These are phyloP conservation scores for Oxytorus armatus DNA, from an alignment of 2,888 invertebrate species.

Conservation along the genomic window DNA sequence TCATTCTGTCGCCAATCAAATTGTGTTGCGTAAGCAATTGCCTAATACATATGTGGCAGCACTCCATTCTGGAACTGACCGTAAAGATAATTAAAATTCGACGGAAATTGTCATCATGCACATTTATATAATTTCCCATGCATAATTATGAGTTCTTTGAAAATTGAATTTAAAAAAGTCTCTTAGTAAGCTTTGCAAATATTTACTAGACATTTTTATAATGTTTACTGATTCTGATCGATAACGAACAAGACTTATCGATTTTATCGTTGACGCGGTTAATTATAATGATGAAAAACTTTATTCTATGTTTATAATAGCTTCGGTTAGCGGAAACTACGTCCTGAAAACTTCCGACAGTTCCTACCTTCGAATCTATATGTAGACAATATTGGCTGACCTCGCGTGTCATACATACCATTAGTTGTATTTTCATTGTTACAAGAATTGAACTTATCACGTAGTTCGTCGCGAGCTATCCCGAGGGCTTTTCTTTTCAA, in stretches of 20 bases:
- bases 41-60: background rate
- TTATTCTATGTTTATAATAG: background rate
- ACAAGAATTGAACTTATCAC: background rate
- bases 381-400: background rate
- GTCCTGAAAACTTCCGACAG: conserved; percentile 10
- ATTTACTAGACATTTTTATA: too few relatives aligned
- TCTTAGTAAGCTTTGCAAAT: too few relatives aligned
- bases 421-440: conserved; percentile 1
- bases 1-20: background rate
- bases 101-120: background rate
- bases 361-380: background rate
- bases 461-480: background rate
- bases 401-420: background rate
- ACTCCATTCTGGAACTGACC: background rate
- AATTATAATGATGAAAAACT: too few relatives aligned
- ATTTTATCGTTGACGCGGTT: too few relatives aligned
- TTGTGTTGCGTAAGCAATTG: background rate
- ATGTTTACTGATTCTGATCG: too few relatives aligned
- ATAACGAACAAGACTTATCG: too few relatives aligned
- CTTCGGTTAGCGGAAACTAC: background rate
- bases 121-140: background rate
- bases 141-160: background rate
- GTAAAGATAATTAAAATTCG: background rate
- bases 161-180: too few relatives aligned
- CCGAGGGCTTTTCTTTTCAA: background rate